phyloP scores from a whole-genome alignment of 2,113 vertebrate species.

The Dinomys branickii region DNA sequence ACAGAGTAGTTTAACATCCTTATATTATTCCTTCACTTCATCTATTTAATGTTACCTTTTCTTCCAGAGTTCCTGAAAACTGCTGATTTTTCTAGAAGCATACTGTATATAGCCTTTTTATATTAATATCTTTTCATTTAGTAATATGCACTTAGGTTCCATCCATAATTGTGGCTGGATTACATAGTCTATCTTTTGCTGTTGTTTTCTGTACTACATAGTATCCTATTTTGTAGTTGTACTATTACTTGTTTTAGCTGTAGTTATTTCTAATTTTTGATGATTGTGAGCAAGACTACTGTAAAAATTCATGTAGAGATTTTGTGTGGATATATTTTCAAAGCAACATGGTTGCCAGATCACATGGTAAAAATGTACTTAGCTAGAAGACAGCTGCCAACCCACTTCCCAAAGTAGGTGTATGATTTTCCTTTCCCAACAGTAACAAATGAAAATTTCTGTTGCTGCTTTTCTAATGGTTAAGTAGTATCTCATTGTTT shows the following conservation, averaged over 20 bases:
- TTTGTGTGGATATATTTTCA: slow-evolving; percentile 46
- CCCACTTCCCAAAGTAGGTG: neutral
- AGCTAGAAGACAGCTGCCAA: neutral
- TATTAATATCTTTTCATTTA: neutral
- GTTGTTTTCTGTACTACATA: neutral
- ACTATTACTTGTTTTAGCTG: neutral
- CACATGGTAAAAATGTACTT: neutral
- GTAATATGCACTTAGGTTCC: neutral
- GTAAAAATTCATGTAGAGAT: neutral
- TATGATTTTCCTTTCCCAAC: neutral
- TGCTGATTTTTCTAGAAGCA: neutral
- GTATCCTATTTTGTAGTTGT: neutral
- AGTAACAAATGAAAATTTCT: neutral
- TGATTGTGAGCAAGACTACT: neutral
- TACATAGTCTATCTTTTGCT: neutral
- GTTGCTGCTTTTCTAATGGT: neutral
- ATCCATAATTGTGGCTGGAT: neutral
- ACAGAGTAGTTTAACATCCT: neutral
- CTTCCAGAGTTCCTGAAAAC: neutral
- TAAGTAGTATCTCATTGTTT: neutral
- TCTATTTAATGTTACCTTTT: neutral
- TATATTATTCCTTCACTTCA: neutral
- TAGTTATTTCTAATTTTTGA: neutral
- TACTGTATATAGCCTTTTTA: neutral
- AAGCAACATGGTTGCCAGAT: slow-evolving; percentile 29